These are phyloP conservation scores for Coenonympha arcania DNA, from an alignment of 2,888 invertebrate species.

Conservation along the genomic window DNA sequence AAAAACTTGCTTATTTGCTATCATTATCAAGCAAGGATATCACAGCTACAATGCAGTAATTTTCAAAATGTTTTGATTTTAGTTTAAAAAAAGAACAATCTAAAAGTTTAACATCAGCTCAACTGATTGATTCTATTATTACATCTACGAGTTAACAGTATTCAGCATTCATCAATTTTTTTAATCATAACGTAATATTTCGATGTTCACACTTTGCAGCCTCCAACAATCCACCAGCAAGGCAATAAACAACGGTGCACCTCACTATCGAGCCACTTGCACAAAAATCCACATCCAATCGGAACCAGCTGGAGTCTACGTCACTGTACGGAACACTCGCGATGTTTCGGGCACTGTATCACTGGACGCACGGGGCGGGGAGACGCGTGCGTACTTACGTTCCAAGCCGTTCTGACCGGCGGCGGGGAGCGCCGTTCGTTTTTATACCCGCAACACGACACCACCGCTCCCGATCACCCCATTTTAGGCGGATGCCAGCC, in stretches of 20 bases:
- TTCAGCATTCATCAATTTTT: background rate
- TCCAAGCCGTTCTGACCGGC: slow-evolving; percentile 97
- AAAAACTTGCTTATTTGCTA: too few species aligned
- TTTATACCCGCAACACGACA: slow-evolving; percentile 89
- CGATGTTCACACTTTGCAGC: slow-evolving; percentile 28
- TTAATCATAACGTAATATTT: too few species aligned
- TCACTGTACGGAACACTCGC: slow-evolving; percentile 53
- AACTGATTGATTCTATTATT: background rate
- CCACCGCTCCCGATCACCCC: slow-evolving; percentile 71
- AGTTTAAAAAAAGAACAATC: background rate
- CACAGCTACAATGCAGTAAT: too few species aligned
- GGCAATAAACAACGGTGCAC: slow-evolving; percentile 34
- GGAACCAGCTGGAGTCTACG: slow-evolving; percentile 54
- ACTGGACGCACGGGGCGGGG: slow-evolving; percentile 40
- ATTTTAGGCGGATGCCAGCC: slow-evolving; percentile 72
- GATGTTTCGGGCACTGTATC: slow-evolving; percentile 42
- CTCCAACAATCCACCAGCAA: slow-evolving; percentile 34
- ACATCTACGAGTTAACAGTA: background rate
- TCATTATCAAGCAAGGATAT: too few species aligned
- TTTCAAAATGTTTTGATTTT: background rate
- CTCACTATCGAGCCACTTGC: slow-evolving; percentile 52
- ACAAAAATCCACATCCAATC: slow-evolving; percentile 57
- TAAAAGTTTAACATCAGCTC: background rate
- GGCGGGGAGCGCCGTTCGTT: slow-evolving; percentile 79
- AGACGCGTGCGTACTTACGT: slow-evolving; percentile 84